Evolutionary conservation across 2,113 vertebrate species (phyloP).

Genomic region (Albula glossodonta): DNA sequence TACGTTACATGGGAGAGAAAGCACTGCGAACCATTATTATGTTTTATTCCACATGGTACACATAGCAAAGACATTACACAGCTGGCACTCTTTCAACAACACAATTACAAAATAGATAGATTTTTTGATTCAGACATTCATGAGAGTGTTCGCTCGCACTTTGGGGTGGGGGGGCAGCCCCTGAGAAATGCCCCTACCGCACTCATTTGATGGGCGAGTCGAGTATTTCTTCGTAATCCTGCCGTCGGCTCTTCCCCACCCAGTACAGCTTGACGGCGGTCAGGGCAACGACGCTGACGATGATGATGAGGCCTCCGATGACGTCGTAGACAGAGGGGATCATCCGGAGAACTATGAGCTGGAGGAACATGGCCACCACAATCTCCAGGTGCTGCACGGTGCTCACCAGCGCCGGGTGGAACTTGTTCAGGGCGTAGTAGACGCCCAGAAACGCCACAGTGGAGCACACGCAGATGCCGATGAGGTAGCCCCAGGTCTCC

Average conservation of each 20-base stretch:
- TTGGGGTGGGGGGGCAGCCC: constrained; percentile 1
- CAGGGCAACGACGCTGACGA: constrained; percentile 79
- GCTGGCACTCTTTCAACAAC: constrained; percentile 38
- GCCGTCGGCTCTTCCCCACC: constrained; percentile 70
- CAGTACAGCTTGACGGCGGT: constrained; percentile 76
- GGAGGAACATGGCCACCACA: constrained; percentile 82
- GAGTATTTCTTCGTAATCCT: constrained; percentile 91
- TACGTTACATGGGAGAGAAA: constrained; percentile 1
- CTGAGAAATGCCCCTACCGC: neutral
- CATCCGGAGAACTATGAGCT: constrained; percentile 76
- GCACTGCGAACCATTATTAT: constrained; percentile 27
- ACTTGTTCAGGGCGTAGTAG: constrained; percentile 84
- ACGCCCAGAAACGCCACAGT: constrained; percentile 87
- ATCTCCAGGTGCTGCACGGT: constrained; percentile 89
- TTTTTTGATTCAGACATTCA: constrained; percentile 42
- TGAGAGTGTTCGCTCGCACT: constrained; percentile 33
- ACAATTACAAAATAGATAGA: constrained; percentile 45
- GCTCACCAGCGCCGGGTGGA: constrained; percentile 90
- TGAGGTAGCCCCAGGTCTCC: constrained; percentile 80
- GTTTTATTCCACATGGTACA: constrained; percentile 36
- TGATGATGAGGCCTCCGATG: constrained; percentile 80
- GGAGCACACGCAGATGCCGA: constrained; percentile 82
- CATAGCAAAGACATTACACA: constrained; percentile 37
- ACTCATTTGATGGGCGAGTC: constrained; percentile 89
- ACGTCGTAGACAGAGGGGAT: constrained; percentile 80